These are phyloP conservation scores for Brachypalpus laphriformis DNA, from an alignment of 2,888 invertebrate species.

Conservation along the genomic window DNA sequence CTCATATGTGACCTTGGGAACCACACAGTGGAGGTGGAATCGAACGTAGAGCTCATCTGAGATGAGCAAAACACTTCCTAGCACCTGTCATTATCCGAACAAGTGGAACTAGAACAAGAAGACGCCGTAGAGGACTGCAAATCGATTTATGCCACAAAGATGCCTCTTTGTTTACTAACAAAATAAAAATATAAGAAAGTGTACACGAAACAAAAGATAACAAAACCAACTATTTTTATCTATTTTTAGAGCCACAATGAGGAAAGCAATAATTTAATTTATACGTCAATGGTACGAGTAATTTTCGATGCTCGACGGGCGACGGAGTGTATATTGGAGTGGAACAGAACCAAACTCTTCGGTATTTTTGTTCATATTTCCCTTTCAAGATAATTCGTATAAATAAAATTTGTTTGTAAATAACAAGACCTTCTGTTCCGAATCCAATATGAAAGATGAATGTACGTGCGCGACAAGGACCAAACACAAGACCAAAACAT, in stretches of 20 bases:
- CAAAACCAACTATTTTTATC: neutral
- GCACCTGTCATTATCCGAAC: conserved; percentile 19
- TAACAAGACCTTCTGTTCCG: conserved; percentile 41
- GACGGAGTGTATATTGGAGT: neutral
- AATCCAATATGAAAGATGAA: neutral
- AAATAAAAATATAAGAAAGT: neutral
- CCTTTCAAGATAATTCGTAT: conserved; percentile 21
- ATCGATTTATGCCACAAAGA: conserved; percentile 19
- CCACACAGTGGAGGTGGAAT: neutral
- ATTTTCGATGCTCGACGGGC: neutral
- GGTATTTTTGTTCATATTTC: conserved; percentile 28
- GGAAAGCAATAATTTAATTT: neutral
- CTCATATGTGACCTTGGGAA: conserved; percentile 36
- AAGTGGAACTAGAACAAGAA: conserved; percentile 16
- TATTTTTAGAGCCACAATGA: conserved; percentile 14
- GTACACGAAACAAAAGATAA: conserved; percentile 4
- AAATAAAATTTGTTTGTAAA: conserved; percentile 62
- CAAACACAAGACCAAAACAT: conserved; percentile 58
- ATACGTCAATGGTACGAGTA: conserved; percentile 9
- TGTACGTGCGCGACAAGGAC: neutral
- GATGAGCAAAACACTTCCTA: neutral
- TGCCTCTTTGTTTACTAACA: conserved; percentile 62
- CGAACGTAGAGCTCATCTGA: neutral
- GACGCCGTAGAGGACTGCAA: neutral
- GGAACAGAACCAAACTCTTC: neutral